Evolutionary conservation across 2,797 vertebrate genomes (phyloP).

Genomic region (Tragopan temminckii): DNA sequence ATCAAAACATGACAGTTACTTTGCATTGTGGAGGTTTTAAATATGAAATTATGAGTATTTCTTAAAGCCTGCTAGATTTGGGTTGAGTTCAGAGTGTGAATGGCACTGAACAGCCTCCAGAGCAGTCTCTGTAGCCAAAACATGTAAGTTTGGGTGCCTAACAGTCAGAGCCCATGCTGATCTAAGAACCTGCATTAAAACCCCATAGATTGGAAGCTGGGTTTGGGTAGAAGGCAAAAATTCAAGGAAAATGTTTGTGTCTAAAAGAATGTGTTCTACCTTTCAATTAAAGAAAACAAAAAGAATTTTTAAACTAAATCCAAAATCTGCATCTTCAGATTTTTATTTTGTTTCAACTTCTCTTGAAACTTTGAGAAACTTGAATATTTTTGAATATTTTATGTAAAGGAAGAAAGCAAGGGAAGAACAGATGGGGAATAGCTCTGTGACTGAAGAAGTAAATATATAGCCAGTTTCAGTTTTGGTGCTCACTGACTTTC

Average conservation of each 20-base stretch:
- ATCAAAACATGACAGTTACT: neutral
- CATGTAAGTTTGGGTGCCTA: neutral
- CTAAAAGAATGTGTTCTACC: neutral
- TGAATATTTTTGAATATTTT: slow-evolving; percentile 66
- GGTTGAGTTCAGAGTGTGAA: neutral
- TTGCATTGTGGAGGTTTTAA: neutral
- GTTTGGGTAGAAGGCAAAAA: neutral
- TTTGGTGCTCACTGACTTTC: slow-evolving; percentile 23
- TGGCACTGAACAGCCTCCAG: neutral
- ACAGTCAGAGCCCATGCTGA: neutral
- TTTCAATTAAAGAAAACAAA: slow-evolving; percentile 19
- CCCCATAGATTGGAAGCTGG: neutral
- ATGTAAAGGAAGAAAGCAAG: slow-evolving; percentile 54
- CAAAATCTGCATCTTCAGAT: neutral
- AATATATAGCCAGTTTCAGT: neutral
- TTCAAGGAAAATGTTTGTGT: neutral
- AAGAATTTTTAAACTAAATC: neutral
- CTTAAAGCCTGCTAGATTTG: neutral
- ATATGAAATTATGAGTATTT: neutral
- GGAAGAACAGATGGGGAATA: slow-evolving; percentile 58
- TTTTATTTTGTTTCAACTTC: slow-evolving; percentile 14
- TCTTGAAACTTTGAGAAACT: slow-evolving; percentile 17
- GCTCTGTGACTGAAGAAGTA: neutral
- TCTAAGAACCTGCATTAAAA: neutral
- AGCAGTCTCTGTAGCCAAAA: neutral